These are phyloP conservation scores for Diabrotica balteata DNA, from an alignment of 2,888 invertebrate species.

Conservation along the genomic window DNA sequence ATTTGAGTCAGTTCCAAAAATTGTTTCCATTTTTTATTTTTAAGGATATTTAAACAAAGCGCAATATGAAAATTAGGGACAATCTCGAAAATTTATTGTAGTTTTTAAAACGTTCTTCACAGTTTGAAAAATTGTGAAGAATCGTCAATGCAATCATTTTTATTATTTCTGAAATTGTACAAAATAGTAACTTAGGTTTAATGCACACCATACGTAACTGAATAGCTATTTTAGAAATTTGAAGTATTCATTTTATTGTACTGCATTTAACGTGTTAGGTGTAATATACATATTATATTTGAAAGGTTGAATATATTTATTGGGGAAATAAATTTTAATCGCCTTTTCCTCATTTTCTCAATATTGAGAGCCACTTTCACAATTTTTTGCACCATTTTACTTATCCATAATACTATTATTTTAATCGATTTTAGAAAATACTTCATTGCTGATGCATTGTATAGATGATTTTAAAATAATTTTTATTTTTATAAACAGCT, in stretches of 20 bases:
- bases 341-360: not conserved
- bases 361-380: too few relatives aligned
- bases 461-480: too few relatives aligned
- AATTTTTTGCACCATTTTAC: too few relatives aligned
- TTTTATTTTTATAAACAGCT: too few relatives aligned
- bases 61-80: constrained; percentile 25
- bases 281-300: not conserved
- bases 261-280: too few relatives aligned
- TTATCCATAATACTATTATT: too few relatives aligned
- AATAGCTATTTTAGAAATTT: not conserved
- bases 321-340: not conserved
- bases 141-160: constrained; percentile 21
- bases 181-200: constrained; percentile 22
- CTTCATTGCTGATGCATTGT: too few relatives aligned
- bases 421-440: too few relatives aligned
- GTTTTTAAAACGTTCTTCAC: constrained; percentile 7
- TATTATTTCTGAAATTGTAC: constrained; percentile 30
- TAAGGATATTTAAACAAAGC: constrained; percentile 19
- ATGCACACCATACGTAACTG: constrained; percentile 17
- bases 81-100: constrained; percentile 19
- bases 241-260: too few relatives aligned
- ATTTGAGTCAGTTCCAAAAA: too few relatives aligned
- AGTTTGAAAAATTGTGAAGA: constrained; percentile 15
- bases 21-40: too few relatives aligned
- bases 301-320: not conserved